phyloP scores from a whole-genome alignment of 30 jellyfish, hydroid and myxozoan genomes.

The Sanderia malayensis region DNA sequence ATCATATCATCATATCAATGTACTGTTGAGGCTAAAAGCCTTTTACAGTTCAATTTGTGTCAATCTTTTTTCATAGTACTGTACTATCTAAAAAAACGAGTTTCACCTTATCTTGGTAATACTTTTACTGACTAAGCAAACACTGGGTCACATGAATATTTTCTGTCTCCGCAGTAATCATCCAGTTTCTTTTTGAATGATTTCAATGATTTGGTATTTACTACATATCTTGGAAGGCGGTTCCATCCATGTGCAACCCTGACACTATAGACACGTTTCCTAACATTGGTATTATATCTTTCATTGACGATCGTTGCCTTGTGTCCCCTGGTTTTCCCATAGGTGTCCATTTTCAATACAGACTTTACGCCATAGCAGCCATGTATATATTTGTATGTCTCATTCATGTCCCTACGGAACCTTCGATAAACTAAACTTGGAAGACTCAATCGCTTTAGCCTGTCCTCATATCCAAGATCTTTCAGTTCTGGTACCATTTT shows the following conservation, averaged over 20 bases:
- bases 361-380: slow-evolving; percentile 32
- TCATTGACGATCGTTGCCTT: slow-evolving; percentile 7
- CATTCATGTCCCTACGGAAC: slow-evolving; percentile 41
- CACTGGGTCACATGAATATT: slow-evolving; percentile 28
- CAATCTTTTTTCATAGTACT: too few species aligned
- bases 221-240: slow-evolving; percentile 31
- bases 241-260: slow-evolving; percentile 45
- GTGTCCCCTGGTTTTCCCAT: slow-evolving; percentile 41
- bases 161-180: slow-evolving; percentile 46
- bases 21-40: too few species aligned
- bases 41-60: too few species aligned
- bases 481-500: too few species aligned
- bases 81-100: too few species aligned
- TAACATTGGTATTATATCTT: slow-evolving; percentile 24
- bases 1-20: too few species aligned
- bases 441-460: slow-evolving; percentile 1
- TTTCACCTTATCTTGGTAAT: too few species aligned
- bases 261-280: slow-evolving; percentile 39
- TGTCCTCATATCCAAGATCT: too few species aligned
- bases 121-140: too few species aligned
- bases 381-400: slow-evolving; percentile 30
- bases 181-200: slow-evolving; percentile 50
- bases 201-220: slow-evolving; percentile 30
- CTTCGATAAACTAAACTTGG: slow-evolving; percentile 20
- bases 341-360: slow-evolving; percentile 22